Evolutionary conservation across 2,113 vertebrate species (phyloP).

Genomic region (Callospermophilus lateralis): DNA sequence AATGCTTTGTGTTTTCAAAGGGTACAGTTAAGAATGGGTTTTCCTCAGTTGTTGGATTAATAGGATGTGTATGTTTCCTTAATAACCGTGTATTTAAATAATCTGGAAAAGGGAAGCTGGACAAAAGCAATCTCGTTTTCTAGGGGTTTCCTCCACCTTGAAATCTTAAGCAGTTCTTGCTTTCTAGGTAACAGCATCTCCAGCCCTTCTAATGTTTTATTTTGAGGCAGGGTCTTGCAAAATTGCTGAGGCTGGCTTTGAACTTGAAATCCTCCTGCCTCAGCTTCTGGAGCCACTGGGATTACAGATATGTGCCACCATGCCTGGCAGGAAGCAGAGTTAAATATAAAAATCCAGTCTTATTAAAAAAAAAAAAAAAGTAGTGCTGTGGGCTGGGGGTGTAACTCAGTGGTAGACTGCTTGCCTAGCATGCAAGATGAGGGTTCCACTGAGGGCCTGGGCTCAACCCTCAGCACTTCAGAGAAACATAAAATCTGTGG

Average conservation of each 20-base stretch:
- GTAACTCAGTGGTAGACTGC: background rate
- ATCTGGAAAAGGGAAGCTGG: background rate
- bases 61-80: background rate
- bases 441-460: background rate
- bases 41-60: background rate
- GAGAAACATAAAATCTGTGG: background rate
- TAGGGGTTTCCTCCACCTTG: constrained; percentile 30
- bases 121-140: background rate
- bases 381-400: background rate
- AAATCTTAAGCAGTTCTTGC: background rate
- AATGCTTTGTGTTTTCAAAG: background rate
- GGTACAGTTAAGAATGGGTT: background rate
- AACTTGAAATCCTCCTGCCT: too few relatives aligned
- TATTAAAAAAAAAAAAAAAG: background rate
- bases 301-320: too few relatives aligned
- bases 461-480: background rate
- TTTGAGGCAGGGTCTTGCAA: too few relatives aligned
- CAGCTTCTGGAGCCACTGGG: too few relatives aligned
- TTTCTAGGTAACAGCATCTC: background rate
- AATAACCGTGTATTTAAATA: background rate
- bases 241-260: too few relatives aligned
- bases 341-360: background rate
- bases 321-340: background rate
- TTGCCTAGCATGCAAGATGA: background rate
- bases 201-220: too few relatives aligned